A percentile compares a stretch with the other conserved stretches of the same genome.
These are phyloP conservation scores for Caenorhabditis sp. DNA, from an alignment of 2,888 invertebrate genomes.

Conservation along the genomic window DNA sequence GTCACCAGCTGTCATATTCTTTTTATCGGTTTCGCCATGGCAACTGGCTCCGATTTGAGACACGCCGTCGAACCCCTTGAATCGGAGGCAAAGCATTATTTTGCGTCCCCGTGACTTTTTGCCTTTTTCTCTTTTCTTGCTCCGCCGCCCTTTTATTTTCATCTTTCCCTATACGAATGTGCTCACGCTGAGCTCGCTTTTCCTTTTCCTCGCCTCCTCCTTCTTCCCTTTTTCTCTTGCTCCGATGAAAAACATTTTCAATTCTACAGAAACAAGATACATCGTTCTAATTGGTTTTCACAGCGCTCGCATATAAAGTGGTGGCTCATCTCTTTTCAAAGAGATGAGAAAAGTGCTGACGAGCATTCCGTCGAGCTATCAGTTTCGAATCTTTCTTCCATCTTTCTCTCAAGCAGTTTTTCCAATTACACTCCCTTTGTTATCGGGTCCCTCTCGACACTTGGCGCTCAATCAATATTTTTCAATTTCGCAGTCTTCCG, in stretches of 20 bases:
- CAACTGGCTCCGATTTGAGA: slow-evolving; percentile 12
- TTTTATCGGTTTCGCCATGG: slow-evolving; percentile 6
- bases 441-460: slow-evolving; percentile 3
- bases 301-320: slow-evolving; percentile 9
- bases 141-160: slow-evolving; percentile 53
- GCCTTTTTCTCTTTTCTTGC: slow-evolving; percentile 31
- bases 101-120: slow-evolving; percentile 35
- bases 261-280: slow-evolving; percentile 35
- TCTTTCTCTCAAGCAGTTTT: background rate
- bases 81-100: slow-evolving; percentile 40
- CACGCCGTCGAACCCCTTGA: slow-evolving; percentile 25
- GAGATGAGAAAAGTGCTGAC: no score
- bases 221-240: slow-evolving; percentile 13
- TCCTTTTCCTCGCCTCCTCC: slow-evolving; percentile 15
- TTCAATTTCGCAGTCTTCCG: slow-evolving; percentile 3
- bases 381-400: no score
- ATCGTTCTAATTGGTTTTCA: slow-evolving; percentile 44
- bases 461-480: slow-evolving; percentile 12
- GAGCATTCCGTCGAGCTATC: no score
- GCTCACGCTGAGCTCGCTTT: slow-evolving; percentile 33
- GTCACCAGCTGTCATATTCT: background rate
- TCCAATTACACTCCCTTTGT: slow-evolving; percentile 3
- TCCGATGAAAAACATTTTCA: slow-evolving; percentile 46
- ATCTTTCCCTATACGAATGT: slow-evolving; percentile 45
- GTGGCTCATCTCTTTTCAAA: background rate